phyloP scores from a whole-genome alignment of 2,113 vertebrate species.

The Trogon melanurus region DNA sequence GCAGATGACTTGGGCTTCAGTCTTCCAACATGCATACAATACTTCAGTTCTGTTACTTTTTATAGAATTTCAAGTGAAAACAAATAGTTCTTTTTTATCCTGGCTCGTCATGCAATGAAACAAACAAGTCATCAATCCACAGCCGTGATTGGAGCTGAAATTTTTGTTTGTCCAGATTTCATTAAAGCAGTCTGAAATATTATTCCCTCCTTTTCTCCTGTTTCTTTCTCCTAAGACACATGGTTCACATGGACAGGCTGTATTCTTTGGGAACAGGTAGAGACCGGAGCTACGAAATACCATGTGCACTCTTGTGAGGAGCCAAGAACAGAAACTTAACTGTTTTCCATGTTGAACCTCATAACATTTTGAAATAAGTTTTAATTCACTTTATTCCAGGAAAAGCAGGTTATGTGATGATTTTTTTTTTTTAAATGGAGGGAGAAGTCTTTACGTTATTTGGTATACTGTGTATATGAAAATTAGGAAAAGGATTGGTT shows the following conservation, averaged over 20 bases:
- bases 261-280: conserved; percentile 5
- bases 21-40: conserved; percentile 43
- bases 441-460: background rate
- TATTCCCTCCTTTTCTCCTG: background rate
- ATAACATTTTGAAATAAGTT: conserved; percentile 14
- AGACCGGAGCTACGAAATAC: conserved; percentile 4
- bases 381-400: background rate
- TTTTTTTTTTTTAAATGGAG: background rate
- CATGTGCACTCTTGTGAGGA: background rate
- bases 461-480: background rate
- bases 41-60: conserved; percentile 45
- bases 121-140: conserved; percentile 21
- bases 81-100: conserved; percentile 36
- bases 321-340: conserved; percentile 59
- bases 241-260: background rate
- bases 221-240: conserved; percentile 32
- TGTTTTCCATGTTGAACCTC: background rate
- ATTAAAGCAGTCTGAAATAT: conserved; percentile 25
- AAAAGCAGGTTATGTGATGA: background rate
- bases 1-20: conserved; percentile 40
- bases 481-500: background rate
- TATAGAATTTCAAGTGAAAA: conserved; percentile 45
- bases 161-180: conserved; percentile 54
- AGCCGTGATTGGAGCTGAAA: background rate
- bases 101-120: background rate